phyloP scores from a whole-genome alignment of 2,113 vertebrate genomes.

The Chlorodrepanis virens region DNA sequence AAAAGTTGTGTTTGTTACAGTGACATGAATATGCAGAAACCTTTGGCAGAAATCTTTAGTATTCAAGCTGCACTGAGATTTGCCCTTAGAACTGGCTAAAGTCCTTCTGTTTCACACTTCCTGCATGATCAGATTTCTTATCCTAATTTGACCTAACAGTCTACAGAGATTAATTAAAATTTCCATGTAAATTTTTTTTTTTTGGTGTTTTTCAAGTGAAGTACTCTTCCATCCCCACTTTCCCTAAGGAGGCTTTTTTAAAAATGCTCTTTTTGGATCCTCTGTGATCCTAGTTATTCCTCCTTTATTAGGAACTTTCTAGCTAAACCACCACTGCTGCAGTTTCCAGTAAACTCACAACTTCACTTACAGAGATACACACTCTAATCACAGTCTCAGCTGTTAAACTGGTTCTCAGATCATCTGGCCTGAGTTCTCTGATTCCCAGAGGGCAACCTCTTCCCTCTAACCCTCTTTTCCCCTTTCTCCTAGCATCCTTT shows the following conservation, averaged over 20 bases:
- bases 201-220: not conserved
- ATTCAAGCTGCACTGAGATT: not conserved
- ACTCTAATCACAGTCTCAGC: not conserved
- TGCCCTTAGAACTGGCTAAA: not conserved
- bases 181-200: not conserved
- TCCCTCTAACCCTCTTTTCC: not conserved
- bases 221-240: not conserved
- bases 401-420: slow-evolving; percentile 2
- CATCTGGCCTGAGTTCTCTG: not conserved
- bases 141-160: slow-evolving; percentile 12
- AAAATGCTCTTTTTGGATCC: not conserved
- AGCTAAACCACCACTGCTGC: not conserved
- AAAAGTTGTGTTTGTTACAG: not conserved
- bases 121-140: not conserved
- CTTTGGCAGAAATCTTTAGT: not conserved
- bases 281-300: not conserved
- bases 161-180: slow-evolving; percentile 17
- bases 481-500: not conserved
- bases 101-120: not conserved
- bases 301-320: slow-evolving; percentile 18
- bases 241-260: slow-evolving; percentile 4
- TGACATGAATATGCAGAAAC: not conserved
- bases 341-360: slow-evolving; percentile 19
- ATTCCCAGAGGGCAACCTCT: not conserved
- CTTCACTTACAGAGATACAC: not conserved